Evolutionary conservation across 1,140 invertebrate genomes (phyloP).

Genomic region (Aphidius gifuensis): DNA sequence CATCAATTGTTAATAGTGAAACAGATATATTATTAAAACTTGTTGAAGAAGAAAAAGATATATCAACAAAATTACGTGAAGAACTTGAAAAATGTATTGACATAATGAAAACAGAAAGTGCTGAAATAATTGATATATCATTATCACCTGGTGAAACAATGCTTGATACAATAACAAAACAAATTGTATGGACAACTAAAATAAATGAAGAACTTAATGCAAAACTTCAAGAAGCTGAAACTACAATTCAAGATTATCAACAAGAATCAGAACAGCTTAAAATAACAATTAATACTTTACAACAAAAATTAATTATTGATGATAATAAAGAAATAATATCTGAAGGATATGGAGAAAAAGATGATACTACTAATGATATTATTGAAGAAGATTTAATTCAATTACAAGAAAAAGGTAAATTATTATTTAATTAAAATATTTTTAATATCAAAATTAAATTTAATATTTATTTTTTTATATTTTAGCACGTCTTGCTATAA

Average conservation of each 20-base stretch:
- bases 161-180: constrained; percentile 29
- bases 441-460: not conserved
- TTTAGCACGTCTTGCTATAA: constrained; percentile 54
- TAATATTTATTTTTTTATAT: constrained; percentile 1
- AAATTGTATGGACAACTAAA: constrained; percentile 29
- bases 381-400: constrained; percentile 45
- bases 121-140: constrained; percentile 63
- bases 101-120: constrained; percentile 64
- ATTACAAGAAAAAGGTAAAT: constrained; percentile 49
- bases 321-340: constrained; percentile 63
- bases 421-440: not conserved
- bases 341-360: constrained; percentile 61
- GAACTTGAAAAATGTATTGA: constrained; percentile 65
- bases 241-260: constrained; percentile 52
- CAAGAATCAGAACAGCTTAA: constrained; percentile 58
- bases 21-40: constrained; percentile 43
- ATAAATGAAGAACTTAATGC: constrained; percentile 43
- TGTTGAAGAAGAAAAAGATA: constrained; percentile 51
- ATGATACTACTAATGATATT: constrained; percentile 37
- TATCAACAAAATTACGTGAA: constrained; percentile 60
- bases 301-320: constrained; percentile 49
- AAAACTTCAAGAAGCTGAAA: constrained; percentile 52
- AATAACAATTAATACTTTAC: constrained; percentile 58
- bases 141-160: constrained; percentile 38
- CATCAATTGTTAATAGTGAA: constrained; percentile 60